Conservation (phyloP, 2,888 invertebrate genomes). For the Oeneis ivallda region DNA sequence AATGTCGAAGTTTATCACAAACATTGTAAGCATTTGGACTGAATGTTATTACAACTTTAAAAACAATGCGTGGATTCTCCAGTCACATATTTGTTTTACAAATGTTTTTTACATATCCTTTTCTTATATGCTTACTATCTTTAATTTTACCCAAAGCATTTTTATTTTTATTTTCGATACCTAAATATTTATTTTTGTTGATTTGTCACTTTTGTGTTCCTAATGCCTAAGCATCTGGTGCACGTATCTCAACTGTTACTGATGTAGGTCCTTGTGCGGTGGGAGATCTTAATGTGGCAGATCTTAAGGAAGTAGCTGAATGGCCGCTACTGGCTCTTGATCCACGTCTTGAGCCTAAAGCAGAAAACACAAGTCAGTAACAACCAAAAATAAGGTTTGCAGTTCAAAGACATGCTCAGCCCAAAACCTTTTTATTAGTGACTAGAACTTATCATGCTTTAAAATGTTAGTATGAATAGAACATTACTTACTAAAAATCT, state of each 20-base stretch:
- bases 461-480: slow-evolving; percentile 12
- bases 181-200: slow-evolving; percentile 12
- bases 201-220: slow-evolving; percentile 24
- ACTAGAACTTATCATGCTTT: slow-evolving; percentile 20
- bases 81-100: slow-evolving; percentile 9
- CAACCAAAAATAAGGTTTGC: background rate
- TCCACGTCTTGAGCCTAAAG: slow-evolving; percentile 83
- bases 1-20: slow-evolving; percentile 74
- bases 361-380: slow-evolving; percentile 20
- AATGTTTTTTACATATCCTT: slow-evolving; percentile 19
- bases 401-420: slow-evolving; percentile 27
- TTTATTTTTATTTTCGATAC: slow-evolving; percentile 1
- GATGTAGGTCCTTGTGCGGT: slow-evolving; percentile 72
- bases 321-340: slow-evolving; percentile 90
- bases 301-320: slow-evolving; percentile 87
- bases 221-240: slow-evolving; percentile 62
- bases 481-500: slow-evolving; percentile 9
- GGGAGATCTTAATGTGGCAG: slow-evolving; percentile 79
- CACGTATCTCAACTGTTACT: slow-evolving; percentile 89
- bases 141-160: slow-evolving; percentile 17
- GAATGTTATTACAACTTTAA: slow-evolving; percentile 44
- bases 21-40: slow-evolving; percentile 75
- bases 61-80: slow-evolving; percentile 22
- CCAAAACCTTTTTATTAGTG: slow-evolving; percentile 13
- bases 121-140: slow-evolving; percentile 9